These are phyloP conservation scores for Leptinotarsa haldemani DNA, from an alignment of 2,888 invertebrate genomes.

Conservation along the genomic window DNA sequence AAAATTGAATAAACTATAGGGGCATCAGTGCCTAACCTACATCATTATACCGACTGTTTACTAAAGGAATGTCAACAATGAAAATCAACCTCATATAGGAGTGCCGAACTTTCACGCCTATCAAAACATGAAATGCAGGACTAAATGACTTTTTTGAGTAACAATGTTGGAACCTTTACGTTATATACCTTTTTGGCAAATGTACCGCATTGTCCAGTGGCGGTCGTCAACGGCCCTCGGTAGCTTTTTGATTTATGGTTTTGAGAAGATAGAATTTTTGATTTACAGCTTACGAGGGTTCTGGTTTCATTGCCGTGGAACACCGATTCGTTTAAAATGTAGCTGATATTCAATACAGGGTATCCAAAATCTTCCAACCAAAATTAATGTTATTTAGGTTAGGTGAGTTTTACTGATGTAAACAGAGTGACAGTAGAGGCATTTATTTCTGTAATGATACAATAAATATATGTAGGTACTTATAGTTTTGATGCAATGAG, in stretches of 20 bases:
- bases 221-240: slow-evolving; percentile 61
- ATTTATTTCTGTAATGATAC: too few species aligned
- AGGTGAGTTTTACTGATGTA: too few species aligned
- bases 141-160: slow-evolving; percentile 42
- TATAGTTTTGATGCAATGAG: too few species aligned
- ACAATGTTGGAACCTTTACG: slow-evolving; percentile 42
- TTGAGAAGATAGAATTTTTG: slow-evolving; percentile 47
- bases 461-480: too few species aligned
- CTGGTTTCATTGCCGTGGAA: slow-evolving; percentile 27
- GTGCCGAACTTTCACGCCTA: slow-evolving; percentile 57
- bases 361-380: neutral
- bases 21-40: neutral
- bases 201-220: slow-evolving; percentile 62
- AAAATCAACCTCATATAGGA: slow-evolving; percentile 43
- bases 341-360: neutral
- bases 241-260: slow-evolving; percentile 58
- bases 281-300: slow-evolving; percentile 54
- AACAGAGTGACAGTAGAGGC: too few species aligned
- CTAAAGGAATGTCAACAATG: slow-evolving; percentile 37
- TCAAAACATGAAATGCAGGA: slow-evolving; percentile 51
- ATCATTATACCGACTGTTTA: slow-evolving; percentile 32
- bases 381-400: too few species aligned
- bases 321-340: neutral
- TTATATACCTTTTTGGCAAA: slow-evolving; percentile 50
- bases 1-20: too few species aligned